Percentiles rank a stretch among this genome's conserved stretches.
phyloP scores from a whole-genome alignment of 2,888 invertebrate species.

The Congeria kusceri region DNA sequence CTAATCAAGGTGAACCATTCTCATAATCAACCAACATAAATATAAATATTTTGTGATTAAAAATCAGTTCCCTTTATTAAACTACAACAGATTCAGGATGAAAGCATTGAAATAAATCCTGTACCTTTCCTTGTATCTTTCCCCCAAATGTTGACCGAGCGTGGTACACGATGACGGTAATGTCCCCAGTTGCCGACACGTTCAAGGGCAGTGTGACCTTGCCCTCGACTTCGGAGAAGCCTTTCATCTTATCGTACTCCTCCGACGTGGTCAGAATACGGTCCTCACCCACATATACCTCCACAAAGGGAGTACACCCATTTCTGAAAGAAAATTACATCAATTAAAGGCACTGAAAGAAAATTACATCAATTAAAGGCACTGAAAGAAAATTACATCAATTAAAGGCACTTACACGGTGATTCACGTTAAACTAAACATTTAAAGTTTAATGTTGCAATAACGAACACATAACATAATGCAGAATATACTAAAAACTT shows the following conservation, averaged over 20 bases:
- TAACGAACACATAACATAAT: too few species aligned
- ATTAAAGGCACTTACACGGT: too few species aligned
- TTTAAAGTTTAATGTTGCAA: too few species aligned
- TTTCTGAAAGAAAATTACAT: constrained; percentile 88
- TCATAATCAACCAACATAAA: too few species aligned
- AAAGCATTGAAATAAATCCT: too few species aligned
- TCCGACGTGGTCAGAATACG: constrained; percentile 92
- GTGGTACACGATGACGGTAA: constrained; percentile 91
- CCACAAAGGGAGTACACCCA: constrained; percentile 96
- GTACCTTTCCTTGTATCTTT: constrained; percentile 87
- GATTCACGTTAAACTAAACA: too few species aligned
- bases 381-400: constrained; percentile 85
- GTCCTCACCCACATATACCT: constrained; percentile 93
- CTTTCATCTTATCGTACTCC: constrained; percentile 94
- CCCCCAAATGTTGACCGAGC: constrained; percentile 93
- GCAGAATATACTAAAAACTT: too few species aligned
- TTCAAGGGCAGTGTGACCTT: constrained; percentile 89
- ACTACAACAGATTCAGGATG: too few species aligned
- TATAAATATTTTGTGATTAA: too few species aligned
- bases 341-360: constrained; percentile 86
- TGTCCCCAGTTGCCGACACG: constrained; percentile 93
- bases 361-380: not conserved
- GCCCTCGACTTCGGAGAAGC: constrained; percentile 83
- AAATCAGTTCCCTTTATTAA: too few species aligned
- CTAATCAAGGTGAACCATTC: too few species aligned